phyloP scores from a whole-genome alignment of 2,113 vertebrate genomes.

The Lycocorax pyrrhopterus region DNA sequence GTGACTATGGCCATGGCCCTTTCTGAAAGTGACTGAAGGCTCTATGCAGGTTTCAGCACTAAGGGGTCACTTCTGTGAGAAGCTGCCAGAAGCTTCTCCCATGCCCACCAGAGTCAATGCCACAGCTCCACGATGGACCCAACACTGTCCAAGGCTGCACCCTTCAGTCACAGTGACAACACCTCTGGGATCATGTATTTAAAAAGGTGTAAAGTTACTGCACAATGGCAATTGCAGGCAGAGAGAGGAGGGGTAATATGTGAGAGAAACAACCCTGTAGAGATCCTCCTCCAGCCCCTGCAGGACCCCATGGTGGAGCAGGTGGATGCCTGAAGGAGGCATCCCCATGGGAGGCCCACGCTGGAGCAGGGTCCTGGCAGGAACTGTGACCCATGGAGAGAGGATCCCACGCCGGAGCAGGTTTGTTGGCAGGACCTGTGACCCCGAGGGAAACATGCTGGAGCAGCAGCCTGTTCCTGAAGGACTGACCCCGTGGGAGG shows the following conservation, averaged over 20 bases:
- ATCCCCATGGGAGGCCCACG: not conserved
- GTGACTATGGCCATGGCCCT: not conserved
- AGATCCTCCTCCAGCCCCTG: not conserved
- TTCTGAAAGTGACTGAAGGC: not conserved
- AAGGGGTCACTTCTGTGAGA: not conserved
- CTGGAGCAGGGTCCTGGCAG: not conserved
- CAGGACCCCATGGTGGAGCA: fast-evolving
- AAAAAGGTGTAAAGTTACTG: not conserved
- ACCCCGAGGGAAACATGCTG: no score
- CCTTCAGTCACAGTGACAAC: no score
- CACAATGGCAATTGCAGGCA: not conserved
- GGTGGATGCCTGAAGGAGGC: no score
- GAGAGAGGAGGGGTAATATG: not conserved
- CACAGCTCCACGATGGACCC: not conserved
- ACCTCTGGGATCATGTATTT: no score
- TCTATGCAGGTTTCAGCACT: not conserved
- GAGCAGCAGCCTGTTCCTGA: not conserved
- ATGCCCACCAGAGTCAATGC: not conserved
- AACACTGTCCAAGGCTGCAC: not conserved
- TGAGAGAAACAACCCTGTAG: not conserved
- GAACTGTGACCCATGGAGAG: not conserved
- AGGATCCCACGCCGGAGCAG: not conserved
- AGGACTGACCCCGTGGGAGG: not conserved
- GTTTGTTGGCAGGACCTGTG: not conserved
- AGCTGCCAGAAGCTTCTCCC: not conserved